Evolutionary conservation across 2,888 invertebrate genomes (phyloP), one percentile per base, ranked within the genome.

Genomic region (Polydrusus tereticollis): DNA sequence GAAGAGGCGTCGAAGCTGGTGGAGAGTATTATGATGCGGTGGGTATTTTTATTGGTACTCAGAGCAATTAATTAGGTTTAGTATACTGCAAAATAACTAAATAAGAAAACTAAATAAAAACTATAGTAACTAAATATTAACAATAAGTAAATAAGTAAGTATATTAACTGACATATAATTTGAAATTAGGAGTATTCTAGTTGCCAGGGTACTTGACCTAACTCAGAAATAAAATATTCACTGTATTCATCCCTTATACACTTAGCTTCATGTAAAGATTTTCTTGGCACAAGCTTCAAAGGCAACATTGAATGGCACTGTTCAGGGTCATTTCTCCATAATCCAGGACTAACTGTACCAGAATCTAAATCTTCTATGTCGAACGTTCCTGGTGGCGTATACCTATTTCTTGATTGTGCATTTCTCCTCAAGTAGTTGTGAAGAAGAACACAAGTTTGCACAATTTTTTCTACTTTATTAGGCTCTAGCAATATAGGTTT

Each of bases 351-450:
- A 66, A 74, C 38, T 63, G 47, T 65, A 20, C 71, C 67, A 12
- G 69, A 66, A 45, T 20, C 33, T 43, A 60, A 52, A 33, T 74
- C 66, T 62, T 74, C 71, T 29, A 38, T 38, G 70, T 74, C 70
- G 36, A 71, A 71, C 26, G 70, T 52, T 33, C 73, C 70, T 59
- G 66, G 58, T 67, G 74, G 71, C 60, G 23, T 45, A 45, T 62
- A 62, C 14, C 5, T 23, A 45, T 21, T 12, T 45, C 18, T 23
- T 43, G 45, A 6, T 43, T 16, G 10, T 14, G 38, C 36, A 36
- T 36, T 59, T 57, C 57, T 29, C 14, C 58, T 16, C 7, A 59
- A 20, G 26, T 26, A 59, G 20, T 36, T 59, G 36, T 59, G 58
- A 18, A n/a, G 20, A 14, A 26, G 20, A 38, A 36, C 58, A 59